Conservation (phyloP, 2,888 invertebrate genomes). For the Agriopis marginaria region DNA sequence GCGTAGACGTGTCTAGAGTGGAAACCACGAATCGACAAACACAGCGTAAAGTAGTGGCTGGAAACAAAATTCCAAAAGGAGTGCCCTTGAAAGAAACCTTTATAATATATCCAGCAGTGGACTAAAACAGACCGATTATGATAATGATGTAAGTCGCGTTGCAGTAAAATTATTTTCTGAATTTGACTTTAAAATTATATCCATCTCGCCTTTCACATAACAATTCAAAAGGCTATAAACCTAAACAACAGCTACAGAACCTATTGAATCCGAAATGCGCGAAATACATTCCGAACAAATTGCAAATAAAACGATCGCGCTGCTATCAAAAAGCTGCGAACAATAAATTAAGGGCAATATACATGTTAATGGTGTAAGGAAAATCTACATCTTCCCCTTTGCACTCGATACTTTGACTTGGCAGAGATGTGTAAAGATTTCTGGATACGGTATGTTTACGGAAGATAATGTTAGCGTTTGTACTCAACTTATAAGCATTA, state of each 20-base stretch:
- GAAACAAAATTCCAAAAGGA: too few species aligned
- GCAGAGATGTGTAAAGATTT: constrained; percentile 20
- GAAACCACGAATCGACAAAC: too few species aligned
- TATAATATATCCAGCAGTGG: too few species aligned
- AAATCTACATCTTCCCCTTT: constrained; percentile 77
- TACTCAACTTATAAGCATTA: too few species aligned
- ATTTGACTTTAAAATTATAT: constrained; percentile 10
- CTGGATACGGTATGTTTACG: constrained; percentile 50
- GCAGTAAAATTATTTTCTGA: neutral
- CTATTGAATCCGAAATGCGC: constrained; percentile 38
- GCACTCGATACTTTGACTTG: constrained; percentile 55
- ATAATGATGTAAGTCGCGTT: neutral
- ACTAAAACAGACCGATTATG: neutral
- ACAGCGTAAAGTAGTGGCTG: too few species aligned
- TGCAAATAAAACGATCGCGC: constrained; percentile 66
- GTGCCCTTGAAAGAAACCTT: too few species aligned
- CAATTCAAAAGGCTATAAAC: constrained; percentile 30
- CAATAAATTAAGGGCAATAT: constrained; percentile 80
- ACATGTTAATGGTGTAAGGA: constrained; percentile 79
- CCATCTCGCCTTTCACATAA: constrained; percentile 2
- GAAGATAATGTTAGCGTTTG: too few species aligned
- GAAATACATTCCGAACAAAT: constrained; percentile 53
- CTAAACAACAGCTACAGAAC: constrained; percentile 34
- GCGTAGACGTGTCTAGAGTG: too few species aligned
- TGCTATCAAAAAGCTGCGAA: constrained; percentile 69